Evolutionary conservation across 2,113 vertebrate genomes (phyloP).

Genomic region (Myiopsitta monachus): DNA sequence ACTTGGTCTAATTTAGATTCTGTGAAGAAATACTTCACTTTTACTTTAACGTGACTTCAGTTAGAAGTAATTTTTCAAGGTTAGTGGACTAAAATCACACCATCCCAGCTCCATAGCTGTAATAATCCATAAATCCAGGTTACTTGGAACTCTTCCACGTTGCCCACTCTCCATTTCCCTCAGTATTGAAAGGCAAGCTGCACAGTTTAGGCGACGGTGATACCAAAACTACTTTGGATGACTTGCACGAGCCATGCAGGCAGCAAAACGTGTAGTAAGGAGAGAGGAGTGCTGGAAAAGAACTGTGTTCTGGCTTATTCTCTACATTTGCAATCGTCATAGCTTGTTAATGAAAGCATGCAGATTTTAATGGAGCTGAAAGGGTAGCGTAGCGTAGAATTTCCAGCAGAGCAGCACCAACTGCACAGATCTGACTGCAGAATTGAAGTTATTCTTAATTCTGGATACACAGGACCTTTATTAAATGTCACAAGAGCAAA

Average conservation of each 20-base stretch:
- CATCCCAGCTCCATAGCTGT: not conserved
- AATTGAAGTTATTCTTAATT: not conserved
- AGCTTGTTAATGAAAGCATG: not conserved
- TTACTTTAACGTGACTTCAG: not conserved
- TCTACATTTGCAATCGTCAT: not conserved
- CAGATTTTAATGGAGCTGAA: constrained; percentile 1
- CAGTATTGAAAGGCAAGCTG: not conserved
- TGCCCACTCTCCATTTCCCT: not conserved
- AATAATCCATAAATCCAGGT: not conserved
- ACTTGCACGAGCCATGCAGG: not conserved
- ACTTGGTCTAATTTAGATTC: not conserved
- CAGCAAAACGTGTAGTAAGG: not conserved
- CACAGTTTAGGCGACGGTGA: not conserved
- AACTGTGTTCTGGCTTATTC: not conserved
- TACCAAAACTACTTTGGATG: not conserved
- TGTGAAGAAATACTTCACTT: not conserved
- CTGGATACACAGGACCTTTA: not conserved
- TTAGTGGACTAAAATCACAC: not conserved
- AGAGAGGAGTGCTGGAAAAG: not conserved
- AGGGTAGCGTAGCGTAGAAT: not conserved
- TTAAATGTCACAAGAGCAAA: not conserved
- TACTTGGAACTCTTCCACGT: not conserved
- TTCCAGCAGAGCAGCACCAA: not conserved
- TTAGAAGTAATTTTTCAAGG: not conserved
- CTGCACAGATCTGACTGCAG: not conserved